Base-by-base conservation (phyloP, 2,888 invertebrate genomes). In the Scaptomyza flava region DNA sequence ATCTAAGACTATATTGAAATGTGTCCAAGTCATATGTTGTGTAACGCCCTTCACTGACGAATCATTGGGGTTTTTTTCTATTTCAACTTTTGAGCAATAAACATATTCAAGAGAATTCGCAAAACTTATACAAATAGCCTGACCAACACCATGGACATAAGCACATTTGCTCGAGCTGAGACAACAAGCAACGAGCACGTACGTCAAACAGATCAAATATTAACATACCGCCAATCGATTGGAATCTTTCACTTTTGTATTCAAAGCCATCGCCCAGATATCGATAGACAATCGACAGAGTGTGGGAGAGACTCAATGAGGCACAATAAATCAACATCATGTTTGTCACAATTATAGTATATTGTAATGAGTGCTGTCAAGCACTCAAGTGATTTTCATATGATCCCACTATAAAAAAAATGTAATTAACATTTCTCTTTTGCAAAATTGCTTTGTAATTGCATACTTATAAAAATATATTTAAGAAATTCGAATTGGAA, bases 151-250 rank as follows among this genome's bases (percentile, higher is more conserved):
- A 41, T 23, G 20, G 48, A 33, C 17, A 46, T 34, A 38, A 17
- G 17, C 33, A 30, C 41, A 38, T 14, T 38, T 8, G 38, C 38
- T 38, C 59, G 52, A 42, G 12, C 30, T 61, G 48, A 36, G 33
- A 70, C 50, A 63, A 67, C 50, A n/a, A n/a, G n/a, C n/a, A 61
- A 46, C 42, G 47, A n/a, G 23, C 57, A 59, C 56, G 58, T 75
- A 64, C 64, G 53, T 58, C 54, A 80, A 64, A 66, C 59, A 63
- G 68, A 67, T 66, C 50, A 79, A 85, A 85, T 71, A 84, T 64
- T 62, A 64, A 54, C 73, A 85, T 72, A 74, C 45, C 60, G 62
- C 50, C 59, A 47, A 68, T 50, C 54, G 65, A 54, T 56, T 65
- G 58, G 46, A 61, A 69, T 75, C 61, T 62, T 62, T 42, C 6